Percentiles rank a stretch among this genome's conserved stretches.
These are phyloP conservation scores for Acrocera orbiculus DNA, from an alignment of 2,888 invertebrate genomes.

Conservation along the genomic window DNA sequence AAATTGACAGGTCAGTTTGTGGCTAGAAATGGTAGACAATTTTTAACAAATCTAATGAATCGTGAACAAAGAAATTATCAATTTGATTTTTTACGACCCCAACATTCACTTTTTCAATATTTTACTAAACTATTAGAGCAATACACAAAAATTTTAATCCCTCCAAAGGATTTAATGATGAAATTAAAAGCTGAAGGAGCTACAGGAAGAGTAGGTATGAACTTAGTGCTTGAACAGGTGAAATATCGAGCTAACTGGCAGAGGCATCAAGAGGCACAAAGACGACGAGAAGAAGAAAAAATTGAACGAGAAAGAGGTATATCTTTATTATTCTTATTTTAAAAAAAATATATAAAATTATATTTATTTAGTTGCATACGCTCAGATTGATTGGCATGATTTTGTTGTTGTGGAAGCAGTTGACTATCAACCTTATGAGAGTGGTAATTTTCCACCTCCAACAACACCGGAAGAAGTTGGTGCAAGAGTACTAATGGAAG, in stretches of 20 bases:
- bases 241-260: conserved; percentile 94
- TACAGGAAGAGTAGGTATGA: conserved; percentile 35
- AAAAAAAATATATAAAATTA: neutral
- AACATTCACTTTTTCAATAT: conserved; percentile 95
- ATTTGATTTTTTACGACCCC: conserved; percentile 96
- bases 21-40: conserved; percentile 93
- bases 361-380: conserved; percentile 55
- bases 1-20: conserved; percentile 98
- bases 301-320: conserved; percentile 77
- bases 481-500: conserved; percentile 77
- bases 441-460: conserved; percentile 90
- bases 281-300: conserved; percentile 85
- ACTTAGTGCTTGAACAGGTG: conserved; percentile 64
- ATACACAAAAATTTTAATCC: conserved; percentile 93
- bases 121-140: conserved; percentile 96
- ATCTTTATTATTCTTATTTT: conserved; percentile 9
- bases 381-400: conserved; percentile 99
- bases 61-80: conserved; percentile 95
- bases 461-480: conserved; percentile 96
- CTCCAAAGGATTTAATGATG: conserved; percentile 75
- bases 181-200: conserved; percentile 63
- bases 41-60: conserved; percentile 95
- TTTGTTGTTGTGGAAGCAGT: conserved; percentile 99
- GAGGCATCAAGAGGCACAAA: conserved; percentile 82
- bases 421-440: conserved; percentile 93